These are phyloP conservation scores for Romanomermis culicivorax DNA, from an alignment of 2,888 invertebrate species.

Conservation along the genomic window DNA sequence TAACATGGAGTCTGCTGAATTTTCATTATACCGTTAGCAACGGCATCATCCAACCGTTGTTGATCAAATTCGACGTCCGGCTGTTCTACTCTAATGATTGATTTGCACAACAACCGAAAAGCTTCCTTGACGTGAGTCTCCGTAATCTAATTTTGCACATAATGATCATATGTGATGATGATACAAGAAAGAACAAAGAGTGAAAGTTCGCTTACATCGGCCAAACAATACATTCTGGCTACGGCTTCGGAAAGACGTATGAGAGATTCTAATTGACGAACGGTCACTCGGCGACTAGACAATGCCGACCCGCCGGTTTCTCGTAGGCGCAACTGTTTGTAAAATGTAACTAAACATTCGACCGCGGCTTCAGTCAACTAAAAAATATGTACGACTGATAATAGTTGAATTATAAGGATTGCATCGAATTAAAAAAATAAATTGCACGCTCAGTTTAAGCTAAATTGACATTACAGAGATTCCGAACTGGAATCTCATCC, in stretches of 20 bases:
- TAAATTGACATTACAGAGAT: too few species aligned
- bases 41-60: constrained; percentile 38
- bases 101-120: constrained; percentile 69
- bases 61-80: constrained; percentile 83
- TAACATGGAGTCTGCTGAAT: too few species aligned
- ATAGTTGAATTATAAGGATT: too few species aligned
- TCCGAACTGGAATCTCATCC: too few species aligned
- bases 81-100: constrained; percentile 87
- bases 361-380: constrained; percentile 48
- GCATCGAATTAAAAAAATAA: too few species aligned
- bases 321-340: constrained; percentile 59
- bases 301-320: constrained; percentile 44
- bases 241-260: constrained; percentile 84
- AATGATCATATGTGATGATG: neutral
- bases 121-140: constrained; percentile 75
- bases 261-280: constrained; percentile 81
- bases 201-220: constrained; percentile 40
- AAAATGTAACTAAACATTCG: constrained; percentile 62
- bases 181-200: neutral
- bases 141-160: constrained; percentile 37
- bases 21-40: too few species aligned
- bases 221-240: constrained; percentile 83
- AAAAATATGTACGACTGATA: constrained; percentile 7
- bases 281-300: constrained; percentile 83
- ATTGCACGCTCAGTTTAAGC: too few species aligned